phyloP scores from a whole-genome alignment of 2,113 vertebrate genomes.

The Nibea albiflora region DNA sequence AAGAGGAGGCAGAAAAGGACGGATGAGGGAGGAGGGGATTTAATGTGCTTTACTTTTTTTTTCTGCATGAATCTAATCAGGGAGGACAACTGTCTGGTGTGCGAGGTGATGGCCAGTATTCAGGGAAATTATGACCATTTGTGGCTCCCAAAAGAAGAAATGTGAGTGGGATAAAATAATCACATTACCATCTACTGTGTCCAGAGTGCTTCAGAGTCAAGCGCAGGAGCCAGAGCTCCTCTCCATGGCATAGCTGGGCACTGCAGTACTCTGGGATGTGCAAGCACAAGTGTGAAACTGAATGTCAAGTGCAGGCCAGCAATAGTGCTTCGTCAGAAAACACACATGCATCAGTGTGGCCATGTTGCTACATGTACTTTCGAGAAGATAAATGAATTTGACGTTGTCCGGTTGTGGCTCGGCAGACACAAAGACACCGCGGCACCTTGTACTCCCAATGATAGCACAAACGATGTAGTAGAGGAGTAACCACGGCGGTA shows the following conservation, averaged over 20 bases:
- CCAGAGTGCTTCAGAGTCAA: not conserved
- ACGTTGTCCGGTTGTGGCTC: not conserved
- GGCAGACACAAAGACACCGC: not conserved
- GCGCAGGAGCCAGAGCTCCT: conserved; percentile 66
- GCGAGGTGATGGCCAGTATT: conserved; percentile 52
- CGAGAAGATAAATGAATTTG: no score
- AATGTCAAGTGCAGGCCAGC: not conserved
- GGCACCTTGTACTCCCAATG: not conserved
- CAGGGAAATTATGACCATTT: conserved; percentile 50
- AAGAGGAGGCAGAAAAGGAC: conserved; percentile 11
- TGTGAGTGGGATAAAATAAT: conserved; percentile 38
- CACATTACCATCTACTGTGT: conserved; percentile 18
- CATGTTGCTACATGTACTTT: not conserved
- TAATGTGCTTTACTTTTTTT: conserved; percentile 17
- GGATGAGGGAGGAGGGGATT: conserved; percentile 38
- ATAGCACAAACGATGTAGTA: not conserved
- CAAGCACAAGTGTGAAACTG: no score
- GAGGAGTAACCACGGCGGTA: not conserved
- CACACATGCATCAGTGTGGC: not conserved
- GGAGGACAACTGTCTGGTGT: conserved; percentile 46
- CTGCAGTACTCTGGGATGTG: not conserved
- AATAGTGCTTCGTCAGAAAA: not conserved
- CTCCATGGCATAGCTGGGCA: conserved; percentile 16
- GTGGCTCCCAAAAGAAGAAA: conserved; percentile 47
- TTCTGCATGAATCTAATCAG: conserved; percentile 48